Percentiles rank a stretch among this genome's conserved stretches.
Evolutionary conservation across 2,113 vertebrate species (phyloP).

Genomic region (Eupsittula cactorum): DNA sequence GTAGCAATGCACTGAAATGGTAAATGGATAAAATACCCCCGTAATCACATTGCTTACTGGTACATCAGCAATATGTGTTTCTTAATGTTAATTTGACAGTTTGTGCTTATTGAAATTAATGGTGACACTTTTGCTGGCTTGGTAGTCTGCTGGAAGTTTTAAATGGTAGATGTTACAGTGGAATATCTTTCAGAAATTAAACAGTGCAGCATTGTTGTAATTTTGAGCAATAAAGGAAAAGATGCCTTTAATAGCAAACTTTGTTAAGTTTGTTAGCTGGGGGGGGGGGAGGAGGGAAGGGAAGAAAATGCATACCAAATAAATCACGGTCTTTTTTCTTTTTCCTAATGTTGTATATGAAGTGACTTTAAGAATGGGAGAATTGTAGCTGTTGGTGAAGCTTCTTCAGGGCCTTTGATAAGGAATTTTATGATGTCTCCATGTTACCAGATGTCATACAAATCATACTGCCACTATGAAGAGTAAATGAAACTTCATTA

Average conservation of each 20-base stretch:
- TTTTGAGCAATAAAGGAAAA: neutral
- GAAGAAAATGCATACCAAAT: neutral
- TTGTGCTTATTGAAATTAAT: neutral
- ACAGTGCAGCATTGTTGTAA: neutral
- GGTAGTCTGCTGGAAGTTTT: neutral
- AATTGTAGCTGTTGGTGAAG: neutral
- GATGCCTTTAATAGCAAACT: neutral
- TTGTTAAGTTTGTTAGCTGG: neutral
- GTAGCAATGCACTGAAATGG: neutral
- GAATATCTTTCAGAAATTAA: neutral
- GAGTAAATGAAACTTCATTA: constrained; percentile 16
- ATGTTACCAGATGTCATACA: neutral
- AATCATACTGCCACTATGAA: neutral
- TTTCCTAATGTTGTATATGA: neutral
- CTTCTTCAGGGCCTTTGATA: neutral
- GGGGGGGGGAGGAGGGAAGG: no score
- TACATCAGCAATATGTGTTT: neutral
- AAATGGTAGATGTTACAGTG: neutral
- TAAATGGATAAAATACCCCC: neutral
- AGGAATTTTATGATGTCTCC: neutral
- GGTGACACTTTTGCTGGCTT: neutral
- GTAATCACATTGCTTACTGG: neutral
- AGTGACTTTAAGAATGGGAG: neutral
- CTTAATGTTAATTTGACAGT: neutral
- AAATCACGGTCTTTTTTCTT: neutral